phyloP scores from a whole-genome alignment of 2,113 vertebrate genomes.

The Paratilapia polleni region DNA sequence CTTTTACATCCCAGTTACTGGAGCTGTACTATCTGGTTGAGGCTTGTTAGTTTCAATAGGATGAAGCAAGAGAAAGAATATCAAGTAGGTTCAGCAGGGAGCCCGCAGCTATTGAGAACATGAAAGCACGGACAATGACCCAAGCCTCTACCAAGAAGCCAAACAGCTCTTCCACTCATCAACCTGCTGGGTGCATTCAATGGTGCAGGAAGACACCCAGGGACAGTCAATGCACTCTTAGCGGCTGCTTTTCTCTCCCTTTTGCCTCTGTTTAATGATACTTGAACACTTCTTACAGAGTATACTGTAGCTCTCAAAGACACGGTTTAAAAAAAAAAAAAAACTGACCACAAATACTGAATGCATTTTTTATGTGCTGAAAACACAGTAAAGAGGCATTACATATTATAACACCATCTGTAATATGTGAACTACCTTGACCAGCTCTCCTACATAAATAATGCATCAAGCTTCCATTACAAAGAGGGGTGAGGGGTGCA shows the following conservation, averaged over 20 bases:
- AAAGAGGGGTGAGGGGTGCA: conserved; percentile 6
- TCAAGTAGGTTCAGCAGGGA: conserved; percentile 69
- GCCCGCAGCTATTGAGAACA: conserved; percentile 61
- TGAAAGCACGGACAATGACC: conserved; percentile 73
- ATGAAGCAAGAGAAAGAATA: conserved; percentile 60
- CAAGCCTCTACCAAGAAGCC: conserved; percentile 52
- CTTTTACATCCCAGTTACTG: neutral
- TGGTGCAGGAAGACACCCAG: conserved; percentile 62
- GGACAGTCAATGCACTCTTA: conserved; percentile 51
- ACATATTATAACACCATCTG: conserved; percentile 18
- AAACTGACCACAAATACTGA: neutral
- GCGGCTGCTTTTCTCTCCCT: conserved; percentile 31
- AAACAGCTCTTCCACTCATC: conserved; percentile 67
- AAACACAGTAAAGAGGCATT: conserved; percentile 21
- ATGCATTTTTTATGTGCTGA: conserved; percentile 11
- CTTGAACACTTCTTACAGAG: neutral
- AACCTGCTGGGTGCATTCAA: conserved; percentile 71
- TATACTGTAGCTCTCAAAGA: neutral
- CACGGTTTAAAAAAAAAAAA: neutral
- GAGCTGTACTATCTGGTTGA: conserved; percentile 14
- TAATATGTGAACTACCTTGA: conserved; percentile 38
- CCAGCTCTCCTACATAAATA: conserved; percentile 63
- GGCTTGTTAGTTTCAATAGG: conserved; percentile 52
- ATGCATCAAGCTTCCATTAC: conserved; percentile 62
- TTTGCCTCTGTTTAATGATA: neutral